phyloP scores from a whole-genome alignment of 2,797 vertebrate species.

The Thamnophis elegans region DNA sequence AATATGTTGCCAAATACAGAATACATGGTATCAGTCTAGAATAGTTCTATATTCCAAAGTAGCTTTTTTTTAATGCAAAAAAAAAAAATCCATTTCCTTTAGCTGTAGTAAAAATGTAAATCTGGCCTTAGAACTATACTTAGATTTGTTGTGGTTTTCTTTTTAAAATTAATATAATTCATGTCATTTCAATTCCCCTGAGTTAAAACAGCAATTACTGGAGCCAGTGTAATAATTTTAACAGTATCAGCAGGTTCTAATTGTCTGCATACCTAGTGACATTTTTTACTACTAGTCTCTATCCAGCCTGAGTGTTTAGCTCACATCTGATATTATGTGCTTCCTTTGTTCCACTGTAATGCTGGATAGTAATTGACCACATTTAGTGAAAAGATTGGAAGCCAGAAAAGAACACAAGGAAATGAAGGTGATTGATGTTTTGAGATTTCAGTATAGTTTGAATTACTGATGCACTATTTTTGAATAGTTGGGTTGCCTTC shows the following conservation, averaged over 20 bases:
- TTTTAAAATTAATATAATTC: conserved; percentile 54
- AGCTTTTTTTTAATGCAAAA: background rate
- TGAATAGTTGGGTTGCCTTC: background rate
- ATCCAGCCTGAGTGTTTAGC: background rate
- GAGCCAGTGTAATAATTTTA: conserved; percentile 25
- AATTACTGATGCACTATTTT: background rate
- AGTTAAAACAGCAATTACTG: conserved; percentile 56
- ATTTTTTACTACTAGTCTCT: conserved; percentile 24
- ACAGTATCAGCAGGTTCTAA: conserved; percentile 45
- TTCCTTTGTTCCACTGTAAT: conserved; percentile 26
- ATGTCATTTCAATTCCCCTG: conserved; percentile 37
- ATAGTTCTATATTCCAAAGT: conserved; percentile 19
- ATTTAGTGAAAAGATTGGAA: conserved; percentile 1
- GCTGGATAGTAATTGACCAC: background rate
- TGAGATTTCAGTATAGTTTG: conserved; percentile 14
- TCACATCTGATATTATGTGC: background rate
- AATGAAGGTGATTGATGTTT: background rate
- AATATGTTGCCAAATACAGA: conserved; percentile 35
- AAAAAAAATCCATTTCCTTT: background rate
- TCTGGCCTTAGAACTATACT: conserved; percentile 43
- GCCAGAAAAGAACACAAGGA: conserved; percentile 20
- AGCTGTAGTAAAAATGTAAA: conserved; percentile 36
- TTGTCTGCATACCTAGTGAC: conserved; percentile 43
- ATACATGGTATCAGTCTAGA: conserved; percentile 9
- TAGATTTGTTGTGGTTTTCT: conserved; percentile 54